These are phyloP conservation scores for Erinaceus europaeus DNA, from an alignment of 2,113 vertebrate genomes.

Conservation along the genomic window DNA sequence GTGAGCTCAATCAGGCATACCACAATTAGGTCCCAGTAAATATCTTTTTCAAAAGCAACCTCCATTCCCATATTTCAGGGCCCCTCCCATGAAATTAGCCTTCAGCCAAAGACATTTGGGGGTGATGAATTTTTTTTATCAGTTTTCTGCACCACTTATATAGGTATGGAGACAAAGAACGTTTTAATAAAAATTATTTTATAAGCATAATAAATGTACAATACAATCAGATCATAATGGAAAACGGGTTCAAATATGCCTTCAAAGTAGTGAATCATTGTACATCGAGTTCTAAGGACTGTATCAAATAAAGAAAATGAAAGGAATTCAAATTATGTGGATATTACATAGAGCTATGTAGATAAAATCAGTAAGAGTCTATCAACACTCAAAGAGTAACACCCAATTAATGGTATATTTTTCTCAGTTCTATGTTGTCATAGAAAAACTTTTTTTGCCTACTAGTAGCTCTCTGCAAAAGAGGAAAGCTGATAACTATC, in stretches of 20 bases:
- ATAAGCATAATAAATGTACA: not conserved
- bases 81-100: no score
- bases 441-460: constrained; percentile 28
- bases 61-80: no score
- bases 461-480: not conserved
- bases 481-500: not conserved
- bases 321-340: not conserved
- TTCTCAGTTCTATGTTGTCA: not conserved
- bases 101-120: no score
- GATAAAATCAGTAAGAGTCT: not conserved
- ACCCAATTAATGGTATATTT: not conserved
- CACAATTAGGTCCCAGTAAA: no score
- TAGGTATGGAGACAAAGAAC: no score
- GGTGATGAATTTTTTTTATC: no score
- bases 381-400: not conserved
- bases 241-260: not conserved
- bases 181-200: not conserved
- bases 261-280: not conserved
- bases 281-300: not conserved
- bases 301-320: not conserved
- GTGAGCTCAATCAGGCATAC: no score
- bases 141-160: no score
- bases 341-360: not conserved
- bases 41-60: no score
- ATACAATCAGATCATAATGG: not conserved